Evolutionary conservation across 2,113 vertebrate species (phyloP).

Genomic region (Bettongia penicillata): DNA sequence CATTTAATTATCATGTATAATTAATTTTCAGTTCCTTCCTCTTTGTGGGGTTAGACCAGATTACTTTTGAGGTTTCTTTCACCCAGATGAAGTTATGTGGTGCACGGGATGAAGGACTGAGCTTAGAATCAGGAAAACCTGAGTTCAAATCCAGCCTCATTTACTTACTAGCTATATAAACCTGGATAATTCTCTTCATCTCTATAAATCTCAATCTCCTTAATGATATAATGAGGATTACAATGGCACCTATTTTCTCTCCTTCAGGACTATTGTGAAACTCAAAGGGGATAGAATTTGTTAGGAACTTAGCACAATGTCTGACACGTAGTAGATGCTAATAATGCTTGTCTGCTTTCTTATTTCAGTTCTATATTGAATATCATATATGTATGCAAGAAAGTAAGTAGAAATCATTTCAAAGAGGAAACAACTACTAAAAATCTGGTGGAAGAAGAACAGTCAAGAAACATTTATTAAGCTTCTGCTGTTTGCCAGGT

Average conservation of each 20-base stretch:
- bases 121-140: neutral
- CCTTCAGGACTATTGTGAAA: neutral
- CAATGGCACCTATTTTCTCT: neutral
- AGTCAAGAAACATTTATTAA: neutral
- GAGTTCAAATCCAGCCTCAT: neutral
- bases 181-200: neutral
- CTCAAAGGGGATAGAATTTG: neutral
- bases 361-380: neutral
- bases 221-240: neutral
- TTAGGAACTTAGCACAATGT: neutral
- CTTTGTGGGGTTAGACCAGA: neutral
- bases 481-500: neutral
- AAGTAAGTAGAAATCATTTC: neutral
- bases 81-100: neutral
- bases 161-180: neutral
- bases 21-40: neutral
- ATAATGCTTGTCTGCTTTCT: neutral
- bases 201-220: neutral
- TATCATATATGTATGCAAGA: neutral
- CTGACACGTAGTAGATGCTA: neutral
- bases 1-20: neutral
- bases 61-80: neutral
- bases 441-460: neutral
- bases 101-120: neutral
- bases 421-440: neutral